Evolutionary conservation across 2,888 invertebrate genomes (phyloP).

Genomic region (Campoletis raptor): DNA sequence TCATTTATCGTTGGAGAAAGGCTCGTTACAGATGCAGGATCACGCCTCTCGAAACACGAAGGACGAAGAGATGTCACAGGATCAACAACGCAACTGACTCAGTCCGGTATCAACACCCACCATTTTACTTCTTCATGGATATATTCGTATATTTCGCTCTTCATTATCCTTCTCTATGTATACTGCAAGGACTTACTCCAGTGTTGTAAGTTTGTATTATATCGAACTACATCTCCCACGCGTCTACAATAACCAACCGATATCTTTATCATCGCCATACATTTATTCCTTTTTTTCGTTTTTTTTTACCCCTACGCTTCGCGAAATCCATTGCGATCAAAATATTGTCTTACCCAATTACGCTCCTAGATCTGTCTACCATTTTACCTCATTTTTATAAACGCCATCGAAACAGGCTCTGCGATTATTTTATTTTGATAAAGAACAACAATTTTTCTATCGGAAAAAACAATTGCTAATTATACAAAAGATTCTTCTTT

Average conservation of each 20-base stretch:
- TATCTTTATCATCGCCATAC: slow-evolving; percentile 80
- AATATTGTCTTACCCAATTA: slow-evolving; percentile 63
- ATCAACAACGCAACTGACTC: slow-evolving; percentile 68
- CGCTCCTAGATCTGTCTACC: background rate
- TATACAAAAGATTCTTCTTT: background rate
- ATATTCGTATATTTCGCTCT: slow-evolving; percentile 33
- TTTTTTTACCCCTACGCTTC: slow-evolving; percentile 16
- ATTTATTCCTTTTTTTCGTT: slow-evolving; percentile 32
- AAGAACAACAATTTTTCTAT: background rate
- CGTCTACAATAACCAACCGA: slow-evolving; percentile 76
- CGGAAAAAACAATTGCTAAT: background rate
- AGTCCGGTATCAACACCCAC: slow-evolving; percentile 79
- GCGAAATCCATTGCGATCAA: slow-evolving; percentile 72
- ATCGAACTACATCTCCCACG: slow-evolving; percentile 82
- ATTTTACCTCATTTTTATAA: background rate
- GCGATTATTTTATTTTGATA: background rate
- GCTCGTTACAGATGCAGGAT: slow-evolving; percentile 60
- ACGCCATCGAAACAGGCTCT: background rate
- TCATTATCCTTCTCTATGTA: slow-evolving; percentile 28
- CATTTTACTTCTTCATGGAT: slow-evolving; percentile 68
- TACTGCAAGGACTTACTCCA: slow-evolving; percentile 52
- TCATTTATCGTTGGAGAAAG: slow-evolving; percentile 63
- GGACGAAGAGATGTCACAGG: slow-evolving; percentile 60
- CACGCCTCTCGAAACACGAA: slow-evolving; percentile 68
- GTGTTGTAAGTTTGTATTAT: slow-evolving; percentile 62